Percentiles rank a stretch among this genome's conserved stretches.
phyloP scores from a whole-genome alignment of 2,888 invertebrate genomes.

The Caenorhabditis sinica region DNA sequence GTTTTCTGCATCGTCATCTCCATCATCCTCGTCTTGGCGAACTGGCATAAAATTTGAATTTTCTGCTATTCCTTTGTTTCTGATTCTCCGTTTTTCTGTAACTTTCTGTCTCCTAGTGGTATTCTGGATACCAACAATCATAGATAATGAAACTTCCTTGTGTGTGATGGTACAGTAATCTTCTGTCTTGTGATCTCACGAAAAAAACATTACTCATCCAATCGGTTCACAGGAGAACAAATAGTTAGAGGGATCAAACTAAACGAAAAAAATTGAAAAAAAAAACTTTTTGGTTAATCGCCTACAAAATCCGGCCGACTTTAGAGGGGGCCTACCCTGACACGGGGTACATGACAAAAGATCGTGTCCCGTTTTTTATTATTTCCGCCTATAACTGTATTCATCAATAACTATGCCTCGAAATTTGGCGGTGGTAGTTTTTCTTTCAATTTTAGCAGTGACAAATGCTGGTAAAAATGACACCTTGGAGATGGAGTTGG shows the following conservation, averaged over 20 bases:
- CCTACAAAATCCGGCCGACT: conserved; percentile 20
- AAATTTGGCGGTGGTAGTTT: background rate
- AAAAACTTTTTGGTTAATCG: background rate
- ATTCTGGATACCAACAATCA: too few species aligned
- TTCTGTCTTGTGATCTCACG: too few species aligned
- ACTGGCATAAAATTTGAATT: conserved; percentile 53
- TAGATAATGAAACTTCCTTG: too few species aligned
- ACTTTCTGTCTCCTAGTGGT: too few species aligned
- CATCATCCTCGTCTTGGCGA: conserved; percentile 49
- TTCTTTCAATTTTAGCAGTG: background rate
- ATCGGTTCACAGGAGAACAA: background rate
- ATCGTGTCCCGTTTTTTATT: background rate
- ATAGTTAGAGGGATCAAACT: conserved; percentile 4
- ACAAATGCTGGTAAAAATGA: conserved; percentile 26
- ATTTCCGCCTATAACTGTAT: background rate
- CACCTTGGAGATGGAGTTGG: conserved; percentile 55
- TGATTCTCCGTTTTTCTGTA: background rate
- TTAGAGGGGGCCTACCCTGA: too few species aligned
- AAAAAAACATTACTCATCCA: conserved; percentile 6
- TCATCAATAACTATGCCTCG: conserved; percentile 20
- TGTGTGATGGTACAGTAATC: too few species aligned
- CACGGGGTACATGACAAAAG: conserved; percentile 20
- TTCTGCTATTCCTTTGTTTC: background rate
- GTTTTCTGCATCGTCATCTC: conserved; percentile 63
- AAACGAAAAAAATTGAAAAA: background rate